These are phyloP conservation scores for Homarus americanus DNA, from an alignment of 1,140 invertebrate genomes.

Conservation along the genomic window DNA sequence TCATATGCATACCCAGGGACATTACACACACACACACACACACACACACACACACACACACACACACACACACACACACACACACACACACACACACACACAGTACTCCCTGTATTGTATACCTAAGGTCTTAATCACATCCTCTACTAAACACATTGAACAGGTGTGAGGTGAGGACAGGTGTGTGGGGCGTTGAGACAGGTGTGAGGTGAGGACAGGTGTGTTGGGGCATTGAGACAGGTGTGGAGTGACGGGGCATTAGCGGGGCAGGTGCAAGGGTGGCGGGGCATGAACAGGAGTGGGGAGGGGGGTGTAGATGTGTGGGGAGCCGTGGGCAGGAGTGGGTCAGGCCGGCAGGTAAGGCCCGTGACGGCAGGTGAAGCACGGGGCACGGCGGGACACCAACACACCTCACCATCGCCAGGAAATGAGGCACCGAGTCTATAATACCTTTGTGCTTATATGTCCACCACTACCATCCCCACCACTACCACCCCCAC, in stretches of 20 bases:
- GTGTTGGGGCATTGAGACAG: neutral
- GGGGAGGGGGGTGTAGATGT: neutral
- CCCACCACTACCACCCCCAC: neutral
- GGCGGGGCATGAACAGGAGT: neutral
- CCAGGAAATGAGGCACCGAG: constrained; percentile 41
- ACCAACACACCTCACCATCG: neutral
- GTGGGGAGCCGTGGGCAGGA: neutral
- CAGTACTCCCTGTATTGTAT: too few relatives aligned
- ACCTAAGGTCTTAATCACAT: neutral
- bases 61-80: constrained; percentile 24
- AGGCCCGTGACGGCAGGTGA: constrained; percentile 5
- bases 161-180: neutral
- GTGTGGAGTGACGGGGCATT: neutral
- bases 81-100: constrained; percentile 24
- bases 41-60: constrained; percentile 19
- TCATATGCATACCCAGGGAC: neutral
- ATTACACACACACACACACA: constrained; percentile 29
- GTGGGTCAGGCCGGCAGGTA: neutral
- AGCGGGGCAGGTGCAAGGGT: neutral
- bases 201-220: neutral
- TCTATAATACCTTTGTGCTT: neutral
- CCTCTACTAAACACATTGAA: constrained; percentile 1
- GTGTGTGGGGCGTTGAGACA: neutral
- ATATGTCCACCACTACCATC: neutral
- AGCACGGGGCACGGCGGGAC: constrained; percentile 22